Evolutionary conservation across 1,140 invertebrate species (phyloP).

Genomic region (Trichonephila inaurata): DNA sequence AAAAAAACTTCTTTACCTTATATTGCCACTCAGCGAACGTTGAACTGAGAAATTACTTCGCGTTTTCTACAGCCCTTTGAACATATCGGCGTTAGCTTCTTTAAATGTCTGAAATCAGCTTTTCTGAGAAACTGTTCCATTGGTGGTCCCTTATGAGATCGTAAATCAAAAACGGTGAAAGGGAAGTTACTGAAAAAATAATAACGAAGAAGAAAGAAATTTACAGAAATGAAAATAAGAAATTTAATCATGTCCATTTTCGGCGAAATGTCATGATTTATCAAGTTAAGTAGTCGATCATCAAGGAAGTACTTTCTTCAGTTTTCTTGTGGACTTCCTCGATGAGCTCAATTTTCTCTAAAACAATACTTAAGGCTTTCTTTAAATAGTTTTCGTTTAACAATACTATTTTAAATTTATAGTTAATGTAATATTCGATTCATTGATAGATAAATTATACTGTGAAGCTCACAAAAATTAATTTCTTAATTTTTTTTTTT

Average conservation of each 20-base stretch:
- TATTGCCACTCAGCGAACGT: conserved; percentile 7
- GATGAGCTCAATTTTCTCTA: not conserved
- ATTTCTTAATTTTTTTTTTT: too few relatives aligned
- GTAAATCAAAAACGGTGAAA: conserved; percentile 20
- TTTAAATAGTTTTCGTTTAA: too few relatives aligned
- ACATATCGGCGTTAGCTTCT: not conserved
- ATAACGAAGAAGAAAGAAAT: not conserved
- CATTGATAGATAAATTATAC: too few relatives aligned
- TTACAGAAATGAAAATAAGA: conserved; percentile 8
- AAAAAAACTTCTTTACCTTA: not conserved
- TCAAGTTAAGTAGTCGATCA: conserved; percentile 21
- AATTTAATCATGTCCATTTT: conserved; percentile 27
- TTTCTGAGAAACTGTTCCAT: not conserved
- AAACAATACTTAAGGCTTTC: too few relatives aligned
- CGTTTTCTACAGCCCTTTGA: not conserved
- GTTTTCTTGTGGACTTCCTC: not conserved
- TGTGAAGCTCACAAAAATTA: too few relatives aligned
- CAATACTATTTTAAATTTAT: too few relatives aligned
- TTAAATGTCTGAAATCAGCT: not conserved
- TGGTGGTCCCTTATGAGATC: conserved; percentile 17
- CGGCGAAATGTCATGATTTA: conserved; percentile 15
- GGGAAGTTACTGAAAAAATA: not conserved
- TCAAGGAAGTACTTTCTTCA: not conserved
- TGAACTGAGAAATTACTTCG: conserved; percentile 22
- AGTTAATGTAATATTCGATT: too few relatives aligned